phyloP scores from a whole-genome alignment of 1,140 invertebrate genomes.

The Tetraneura akinire region DNA sequence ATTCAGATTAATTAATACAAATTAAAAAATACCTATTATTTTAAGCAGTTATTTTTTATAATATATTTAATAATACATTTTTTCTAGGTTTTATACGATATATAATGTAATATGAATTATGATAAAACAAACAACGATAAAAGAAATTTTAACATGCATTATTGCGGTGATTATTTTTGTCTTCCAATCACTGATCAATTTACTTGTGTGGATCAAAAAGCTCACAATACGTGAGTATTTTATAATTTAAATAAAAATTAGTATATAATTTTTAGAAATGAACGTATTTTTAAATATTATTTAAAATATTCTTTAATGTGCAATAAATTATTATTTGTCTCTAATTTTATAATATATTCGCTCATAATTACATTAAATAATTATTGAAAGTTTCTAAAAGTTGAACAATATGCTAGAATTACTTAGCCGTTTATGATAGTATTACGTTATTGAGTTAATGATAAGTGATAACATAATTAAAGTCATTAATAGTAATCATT shows the following conservation, averaged over 20 bases:
- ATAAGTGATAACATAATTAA: no score
- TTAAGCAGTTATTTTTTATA: neutral
- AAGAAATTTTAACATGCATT: constrained; percentile 22
- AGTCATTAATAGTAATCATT: no score
- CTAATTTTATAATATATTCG: no score
- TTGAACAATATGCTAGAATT: no score
- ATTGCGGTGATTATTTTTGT: constrained; percentile 28
- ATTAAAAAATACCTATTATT: neutral
- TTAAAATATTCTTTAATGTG: no score
- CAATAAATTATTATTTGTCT: no score
- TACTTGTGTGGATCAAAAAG: constrained; percentile 6
- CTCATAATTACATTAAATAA: no score
- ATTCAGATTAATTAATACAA: neutral
- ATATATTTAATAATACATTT: neutral
- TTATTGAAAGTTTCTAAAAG: no score
- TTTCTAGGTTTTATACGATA: neutral
- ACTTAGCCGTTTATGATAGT: no score
- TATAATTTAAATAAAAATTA: neutral
- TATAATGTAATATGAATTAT: constrained; percentile 24
- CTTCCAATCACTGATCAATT: constrained; percentile 17
- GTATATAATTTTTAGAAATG: no score
- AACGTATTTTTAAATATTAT: no score
- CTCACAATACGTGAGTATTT: neutral
- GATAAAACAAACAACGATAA: constrained; percentile 1
- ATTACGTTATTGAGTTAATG: no score